Percentiles rank a stretch among this genome's conserved stretches.
Conservation (phyloP, 2,888 invertebrate species). For the Cybosia mesomella region DNA sequence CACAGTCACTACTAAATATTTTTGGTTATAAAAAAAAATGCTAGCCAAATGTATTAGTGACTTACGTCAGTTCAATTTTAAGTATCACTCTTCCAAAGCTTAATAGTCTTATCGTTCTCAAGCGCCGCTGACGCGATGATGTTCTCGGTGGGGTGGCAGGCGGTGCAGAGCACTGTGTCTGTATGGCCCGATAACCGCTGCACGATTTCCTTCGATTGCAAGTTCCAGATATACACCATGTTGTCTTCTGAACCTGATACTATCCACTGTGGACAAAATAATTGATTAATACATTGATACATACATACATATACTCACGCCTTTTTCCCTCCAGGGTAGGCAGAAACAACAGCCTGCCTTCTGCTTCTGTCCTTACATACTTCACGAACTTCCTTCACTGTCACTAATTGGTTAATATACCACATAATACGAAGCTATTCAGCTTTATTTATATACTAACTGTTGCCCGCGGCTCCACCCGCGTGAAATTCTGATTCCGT, state of each 20-base stretch:
- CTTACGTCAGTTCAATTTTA: constrained; percentile 76
- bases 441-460: no score
- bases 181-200: constrained; percentile 99
- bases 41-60: constrained; percentile 12
- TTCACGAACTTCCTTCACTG: no score
- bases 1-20: neutral
- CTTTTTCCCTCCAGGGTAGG: no score
- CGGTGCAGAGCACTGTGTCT: constrained; percentile 98
- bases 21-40: neutral
- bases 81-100: constrained; percentile 99
- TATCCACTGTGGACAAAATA: constrained; percentile 93
- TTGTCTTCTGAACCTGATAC: constrained; percentile 99
- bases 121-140: constrained; percentile 99
- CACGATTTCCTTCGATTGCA: constrained; percentile 99
- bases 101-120: constrained; percentile 99
- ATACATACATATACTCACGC: no score
- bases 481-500: no score
- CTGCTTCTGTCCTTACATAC: no score
- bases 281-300: neutral
- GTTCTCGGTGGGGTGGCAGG: constrained; percentile 99
- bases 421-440: neutral
- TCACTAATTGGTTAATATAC: neutral
- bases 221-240: constrained; percentile 99
- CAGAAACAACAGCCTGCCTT: no score
- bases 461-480: no score